Base-by-base conservation (phyloP, 2,888 invertebrate genomes). In the Keiferia lycopersicella region DNA sequence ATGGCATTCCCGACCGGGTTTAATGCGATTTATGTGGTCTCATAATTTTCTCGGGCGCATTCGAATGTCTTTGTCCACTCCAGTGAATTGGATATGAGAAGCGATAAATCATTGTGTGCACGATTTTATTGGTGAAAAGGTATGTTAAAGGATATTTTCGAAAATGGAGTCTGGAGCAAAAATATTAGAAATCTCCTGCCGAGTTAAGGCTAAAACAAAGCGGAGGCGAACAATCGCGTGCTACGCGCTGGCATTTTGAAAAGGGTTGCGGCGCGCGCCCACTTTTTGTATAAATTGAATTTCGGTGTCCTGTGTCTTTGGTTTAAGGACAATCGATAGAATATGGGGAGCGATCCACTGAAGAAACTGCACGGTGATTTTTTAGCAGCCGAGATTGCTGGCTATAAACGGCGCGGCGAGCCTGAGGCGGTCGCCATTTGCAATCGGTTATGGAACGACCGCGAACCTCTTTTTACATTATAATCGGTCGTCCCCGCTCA, bases 391-490 rank as follows among this genome's bases (percentile, higher is more conserved):
- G 84, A 87, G 89, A 90, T 91, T 90, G 89, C 84, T 74, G 75
- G 84, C 90, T 88, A 86, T 88, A 91, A 90, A 89, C 83, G 91
- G 89, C 83, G 78, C 80, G 78, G 77, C 74, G 78, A 73, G 85
- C 86, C 77, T 71, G 73, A 68, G 90, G 91, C 90, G 80, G 81
- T 87, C 83, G 87, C 88, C 88, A 91, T 91, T 91, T 91, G 89
- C 91, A 89, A 91, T 88, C 90, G 84, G 87, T 91, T 91, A 90
- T 90, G 90, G 90, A 87, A 88, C 88, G 89, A 81, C 81, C 83
- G 83, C 86, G 84, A 83, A 87, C 83, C 85, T 87, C 86, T 90
- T 91, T 91, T 90, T 90, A 86, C 82, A 87, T 86, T 90, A 89
- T 89, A 90, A 90, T 89, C 90, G 86, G 84, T 82, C 80, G 86